phyloP scores from a whole-genome alignment of 2,888 invertebrate species.

The Taphrorychus bicolor region DNA sequence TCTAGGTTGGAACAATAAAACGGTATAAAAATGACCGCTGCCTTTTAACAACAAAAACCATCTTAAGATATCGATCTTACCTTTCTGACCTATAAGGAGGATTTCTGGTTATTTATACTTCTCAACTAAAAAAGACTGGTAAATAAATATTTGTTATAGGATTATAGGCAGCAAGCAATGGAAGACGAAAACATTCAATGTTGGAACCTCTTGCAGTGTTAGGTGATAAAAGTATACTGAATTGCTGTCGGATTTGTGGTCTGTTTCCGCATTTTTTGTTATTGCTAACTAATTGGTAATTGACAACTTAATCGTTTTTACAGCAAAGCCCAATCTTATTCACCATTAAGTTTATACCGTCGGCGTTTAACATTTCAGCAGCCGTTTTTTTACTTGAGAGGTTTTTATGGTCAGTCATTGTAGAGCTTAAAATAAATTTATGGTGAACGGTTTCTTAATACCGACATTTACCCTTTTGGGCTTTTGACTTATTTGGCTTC shows the following conservation, averaged over 20 bases:
- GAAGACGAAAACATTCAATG: neutral
- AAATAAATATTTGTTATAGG: too few relatives aligned
- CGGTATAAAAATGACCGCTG: neutral
- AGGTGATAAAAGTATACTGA: neutral
- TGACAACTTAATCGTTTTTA: neutral
- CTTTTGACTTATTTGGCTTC: neutral
- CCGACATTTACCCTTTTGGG: neutral
- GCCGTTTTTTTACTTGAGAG: neutral
- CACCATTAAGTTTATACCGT: neutral
- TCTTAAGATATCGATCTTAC: neutral
- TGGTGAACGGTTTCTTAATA: neutral
- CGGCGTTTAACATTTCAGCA: neutral
- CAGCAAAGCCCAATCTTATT: neutral
- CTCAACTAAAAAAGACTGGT: too few relatives aligned
- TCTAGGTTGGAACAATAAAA: slow-evolving; percentile 16
- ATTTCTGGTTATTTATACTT: neutral
- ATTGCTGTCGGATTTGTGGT: neutral
- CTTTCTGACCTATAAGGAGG: neutral
- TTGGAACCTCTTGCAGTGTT: neutral
- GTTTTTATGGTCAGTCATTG: too few relatives aligned
- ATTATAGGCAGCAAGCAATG: too few relatives aligned
- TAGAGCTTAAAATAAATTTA: neutral
- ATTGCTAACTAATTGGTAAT: neutral
- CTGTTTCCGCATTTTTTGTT: neutral
- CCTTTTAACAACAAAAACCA: neutral